Evolutionary conservation across 2,888 invertebrate species (phyloP), one percentile per base, ranked within the genome.

Genomic region (Polydrusus tereticollis): DNA sequence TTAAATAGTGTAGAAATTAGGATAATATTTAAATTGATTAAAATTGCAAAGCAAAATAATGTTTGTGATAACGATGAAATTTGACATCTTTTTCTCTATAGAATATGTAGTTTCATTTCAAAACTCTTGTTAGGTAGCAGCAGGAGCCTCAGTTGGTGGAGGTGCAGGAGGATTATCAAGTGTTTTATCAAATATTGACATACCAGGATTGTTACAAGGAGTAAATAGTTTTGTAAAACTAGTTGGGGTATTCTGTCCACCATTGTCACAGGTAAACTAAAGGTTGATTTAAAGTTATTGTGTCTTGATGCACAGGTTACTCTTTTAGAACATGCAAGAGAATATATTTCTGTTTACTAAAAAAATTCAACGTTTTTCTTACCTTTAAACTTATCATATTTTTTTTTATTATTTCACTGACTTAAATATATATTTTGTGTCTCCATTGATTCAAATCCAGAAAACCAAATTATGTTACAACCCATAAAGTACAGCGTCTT

Each of bases 241-340:
- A 69, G 80, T 85, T 41, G 82, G 85, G 72, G 82, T 78, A 63
- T 82, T 84, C 73, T 85, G 85, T 79, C 85, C 85, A 52, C 84
- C 84, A 69, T 76, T 85, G 66, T 84, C 84, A 66, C 84, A 85
- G 85, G 85, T 85, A 85, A 82, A 67, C 81, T 80, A 77, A 64
- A 47, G n/a, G 16, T 8, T 18, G n/a, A 0, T 20, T 12, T 23
- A 1, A 50, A 23, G 1, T 47, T 47, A 47, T 20, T 69, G 47
- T 64, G 4, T 47, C 29, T 29, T n/a, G 18, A 14, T 36, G 36
- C n/a, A 29, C n/a, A 7, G 12, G 12, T 29, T 29, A 29, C 29
- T 4, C 4, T 5, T 29, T 7, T n/a, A 14, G 23, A 33, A 43
- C 18, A 41, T 43, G 6, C 41, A 41, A n/a, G n/a, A n/a, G n/a